phyloP scores from a whole-genome alignment of 1,140 invertebrate species.

The Sarcophaga bullata region DNA sequence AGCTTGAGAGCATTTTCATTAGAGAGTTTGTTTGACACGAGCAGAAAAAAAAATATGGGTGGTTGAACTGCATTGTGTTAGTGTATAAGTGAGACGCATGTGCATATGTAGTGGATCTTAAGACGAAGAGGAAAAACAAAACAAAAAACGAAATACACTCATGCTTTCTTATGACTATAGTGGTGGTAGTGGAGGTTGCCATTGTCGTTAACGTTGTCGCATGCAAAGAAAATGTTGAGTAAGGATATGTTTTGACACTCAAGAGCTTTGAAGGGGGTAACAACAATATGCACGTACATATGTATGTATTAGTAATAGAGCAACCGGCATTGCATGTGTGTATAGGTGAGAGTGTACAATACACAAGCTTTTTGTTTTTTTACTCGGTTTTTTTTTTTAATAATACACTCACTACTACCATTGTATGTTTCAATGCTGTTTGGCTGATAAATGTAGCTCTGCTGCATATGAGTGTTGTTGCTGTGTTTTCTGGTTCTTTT shows the following conservation, averaged over 20 bases:
- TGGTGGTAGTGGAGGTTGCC: no score
- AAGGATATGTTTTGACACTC: not conserved
- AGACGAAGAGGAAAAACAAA: slow-evolving; percentile 16
- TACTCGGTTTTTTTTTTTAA: no score
- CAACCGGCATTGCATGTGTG: not conserved
- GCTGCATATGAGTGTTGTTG: not conserved
- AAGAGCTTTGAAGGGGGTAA: not conserved
- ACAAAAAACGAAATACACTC: not conserved
- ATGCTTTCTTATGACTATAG: no score
- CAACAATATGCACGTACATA: not conserved
- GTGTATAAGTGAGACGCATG: slow-evolving; percentile 35
- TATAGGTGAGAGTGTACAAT: not conserved
- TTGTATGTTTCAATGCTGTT: no score
- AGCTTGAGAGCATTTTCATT: not conserved
- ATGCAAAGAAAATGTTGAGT: not conserved
- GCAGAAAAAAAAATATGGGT: slow-evolving; percentile 16
- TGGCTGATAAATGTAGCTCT: not conserved
- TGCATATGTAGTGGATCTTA: slow-evolving; percentile 33
- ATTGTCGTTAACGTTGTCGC: no score
- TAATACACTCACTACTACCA: no score
- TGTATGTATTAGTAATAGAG: not conserved
- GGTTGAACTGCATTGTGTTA: slow-evolving; percentile 33
- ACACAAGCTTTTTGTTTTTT: no score
- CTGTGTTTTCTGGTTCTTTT: not conserved
- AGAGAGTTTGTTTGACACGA: not conserved